phyloP scores from a whole-genome alignment of 2,888 invertebrate genomes.

The Phania funesta region DNA sequence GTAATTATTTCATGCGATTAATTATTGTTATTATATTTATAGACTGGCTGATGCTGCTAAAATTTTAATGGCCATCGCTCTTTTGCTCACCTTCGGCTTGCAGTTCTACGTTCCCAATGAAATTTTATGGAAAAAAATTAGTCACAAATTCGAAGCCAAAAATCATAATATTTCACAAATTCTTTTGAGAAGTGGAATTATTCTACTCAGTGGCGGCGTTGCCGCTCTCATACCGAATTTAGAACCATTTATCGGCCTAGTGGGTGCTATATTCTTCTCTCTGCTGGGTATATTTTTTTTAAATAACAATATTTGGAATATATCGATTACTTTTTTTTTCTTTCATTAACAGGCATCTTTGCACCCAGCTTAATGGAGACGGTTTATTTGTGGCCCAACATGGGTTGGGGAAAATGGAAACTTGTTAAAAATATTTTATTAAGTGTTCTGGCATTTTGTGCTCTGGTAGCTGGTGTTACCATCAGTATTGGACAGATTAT shows the following conservation, averaged over 20 bases:
- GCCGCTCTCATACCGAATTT: slow-evolving; percentile 90
- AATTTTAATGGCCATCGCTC: slow-evolving; percentile 91
- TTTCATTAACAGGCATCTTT: slow-evolving; percentile 84
- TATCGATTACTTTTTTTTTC: neutral
- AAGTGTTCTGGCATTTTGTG: slow-evolving; percentile 84
- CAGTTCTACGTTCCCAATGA: slow-evolving; percentile 97
- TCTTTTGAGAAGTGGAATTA: slow-evolving; percentile 77
- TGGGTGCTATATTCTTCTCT: slow-evolving; percentile 88
- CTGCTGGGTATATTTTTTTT: slow-evolving; percentile 80
- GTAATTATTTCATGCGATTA: no score
- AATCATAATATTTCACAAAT: slow-evolving; percentile 79
- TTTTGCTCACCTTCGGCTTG: slow-evolving; percentile 95
- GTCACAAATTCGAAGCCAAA: slow-evolving; percentile 80
- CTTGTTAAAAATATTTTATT: slow-evolving; percentile 85
- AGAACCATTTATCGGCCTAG: slow-evolving; percentile 92
- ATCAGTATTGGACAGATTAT: slow-evolving; percentile 79
- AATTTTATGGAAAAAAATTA: slow-evolving; percentile 91
- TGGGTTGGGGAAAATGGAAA: slow-evolving; percentile 85
- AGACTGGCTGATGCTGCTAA: slow-evolving; percentile 90
- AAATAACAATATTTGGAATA: neutral
- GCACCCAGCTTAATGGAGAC: slow-evolving; percentile 88
- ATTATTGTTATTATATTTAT: slow-evolving; percentile 32
- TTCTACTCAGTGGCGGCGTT: slow-evolving; percentile 84
- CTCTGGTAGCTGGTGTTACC: slow-evolving; percentile 84
- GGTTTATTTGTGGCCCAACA: slow-evolving; percentile 85